Percentiles rank a stretch among this genome's conserved stretches.
Conservation (phyloP, 2,888 invertebrate genomes). For the Drosophila histrio region DNA sequence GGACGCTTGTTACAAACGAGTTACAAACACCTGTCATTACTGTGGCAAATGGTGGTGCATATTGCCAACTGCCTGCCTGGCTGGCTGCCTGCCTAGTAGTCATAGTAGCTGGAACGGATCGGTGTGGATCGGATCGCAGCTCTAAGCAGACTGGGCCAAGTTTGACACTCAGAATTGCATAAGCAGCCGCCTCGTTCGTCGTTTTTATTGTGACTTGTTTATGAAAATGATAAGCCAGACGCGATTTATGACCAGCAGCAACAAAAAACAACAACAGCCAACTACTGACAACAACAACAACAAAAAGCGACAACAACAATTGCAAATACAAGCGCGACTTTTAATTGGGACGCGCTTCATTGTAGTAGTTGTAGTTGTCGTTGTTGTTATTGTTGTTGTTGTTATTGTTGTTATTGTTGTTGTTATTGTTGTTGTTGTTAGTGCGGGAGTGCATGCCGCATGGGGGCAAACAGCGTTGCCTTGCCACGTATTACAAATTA, state of each 20-base stretch:
- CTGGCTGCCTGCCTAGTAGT: neutral
- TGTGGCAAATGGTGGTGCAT: conserved; percentile 67
- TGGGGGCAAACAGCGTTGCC: conserved; percentile 16
- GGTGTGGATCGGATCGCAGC: neutral
- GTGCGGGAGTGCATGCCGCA: too few species aligned
- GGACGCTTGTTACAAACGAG: conserved; percentile 62
- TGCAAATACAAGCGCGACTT: conserved; percentile 46
- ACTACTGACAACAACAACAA: conserved; percentile 13
- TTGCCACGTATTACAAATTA: conserved; percentile 53
- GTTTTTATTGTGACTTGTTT: conserved; percentile 66
- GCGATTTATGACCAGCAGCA: conserved; percentile 68
- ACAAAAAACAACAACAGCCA: conserved; percentile 17
- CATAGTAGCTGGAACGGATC: conserved; percentile 6
- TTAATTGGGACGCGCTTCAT: conserved; percentile 64
- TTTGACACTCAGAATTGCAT: conserved; percentile 72
- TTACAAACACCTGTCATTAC: conserved; percentile 81
- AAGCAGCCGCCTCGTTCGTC: conserved; percentile 53
- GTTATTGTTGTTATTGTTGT: neutral
- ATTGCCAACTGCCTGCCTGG: conserved; percentile 20
- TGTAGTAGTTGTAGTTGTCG: conserved; percentile 3
- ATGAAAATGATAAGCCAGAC: conserved; percentile 79
- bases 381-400: neutral
- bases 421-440: neutral
- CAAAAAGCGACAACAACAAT: conserved; percentile 29
- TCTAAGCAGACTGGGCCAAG: conserved; percentile 15